Evolutionary conservation across 1,140 invertebrate species (phyloP).

Genomic region (Glossosoma conforme): DNA sequence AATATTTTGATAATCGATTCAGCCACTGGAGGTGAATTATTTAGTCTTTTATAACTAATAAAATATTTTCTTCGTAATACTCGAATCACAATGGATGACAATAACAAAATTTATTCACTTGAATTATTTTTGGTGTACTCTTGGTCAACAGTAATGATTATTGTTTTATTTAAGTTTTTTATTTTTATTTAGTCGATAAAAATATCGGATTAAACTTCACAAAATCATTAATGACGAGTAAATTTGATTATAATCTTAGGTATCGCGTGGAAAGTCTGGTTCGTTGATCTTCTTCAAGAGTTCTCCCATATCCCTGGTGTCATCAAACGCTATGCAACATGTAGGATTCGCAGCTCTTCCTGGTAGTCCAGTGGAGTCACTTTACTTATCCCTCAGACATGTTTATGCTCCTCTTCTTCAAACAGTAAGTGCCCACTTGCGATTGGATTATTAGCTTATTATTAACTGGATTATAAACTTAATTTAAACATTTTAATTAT

Average conservation of each 20-base stretch:
- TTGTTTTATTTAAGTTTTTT: not conserved
- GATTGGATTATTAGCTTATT: not conserved
- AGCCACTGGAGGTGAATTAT: too few species aligned
- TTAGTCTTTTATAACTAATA: too few species aligned
- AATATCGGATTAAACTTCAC: too few species aligned
- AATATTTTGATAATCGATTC: too few species aligned
- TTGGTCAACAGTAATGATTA: not conserved
- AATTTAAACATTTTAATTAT: not conserved
- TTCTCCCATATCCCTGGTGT: conserved; percentile 14
- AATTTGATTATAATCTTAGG: conserved; percentile 4
- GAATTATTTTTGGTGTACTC: not conserved
- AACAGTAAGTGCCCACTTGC: conserved; percentile 7
- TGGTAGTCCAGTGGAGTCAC: conserved; percentile 24
- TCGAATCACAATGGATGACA: too few species aligned
- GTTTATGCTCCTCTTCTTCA: conserved; percentile 29
- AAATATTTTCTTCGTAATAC: too few species aligned
- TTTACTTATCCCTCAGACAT: conserved; percentile 27
- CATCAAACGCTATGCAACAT: conserved; percentile 12
- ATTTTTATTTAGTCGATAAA: not conserved
- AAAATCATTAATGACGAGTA: too few species aligned
- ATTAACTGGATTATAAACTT: not conserved
- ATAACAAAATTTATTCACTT: too few species aligned
- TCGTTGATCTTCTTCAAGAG: conserved; percentile 26
- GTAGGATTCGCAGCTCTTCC: conserved; percentile 22
- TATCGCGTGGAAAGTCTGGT: conserved; percentile 10